A percentile compares a stretch with the other conserved stretches of the same genome.
Conservation (phyloP, 2,888 invertebrate genomes). For the Venustoraphidia nigricollis region DNA sequence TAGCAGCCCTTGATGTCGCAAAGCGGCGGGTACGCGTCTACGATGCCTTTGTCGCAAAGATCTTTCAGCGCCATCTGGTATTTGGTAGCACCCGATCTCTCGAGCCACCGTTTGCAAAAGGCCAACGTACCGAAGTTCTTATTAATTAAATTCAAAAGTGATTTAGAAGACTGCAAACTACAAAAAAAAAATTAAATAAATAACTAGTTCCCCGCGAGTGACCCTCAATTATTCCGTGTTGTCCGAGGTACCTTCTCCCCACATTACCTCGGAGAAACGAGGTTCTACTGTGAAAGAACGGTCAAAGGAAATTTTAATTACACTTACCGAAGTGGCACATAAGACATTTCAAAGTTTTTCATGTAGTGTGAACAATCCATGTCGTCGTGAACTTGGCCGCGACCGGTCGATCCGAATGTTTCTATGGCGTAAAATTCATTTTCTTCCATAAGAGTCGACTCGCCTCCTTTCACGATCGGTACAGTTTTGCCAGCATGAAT, state of each 20-base stretch:
- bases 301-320: slow-evolving; percentile 2
- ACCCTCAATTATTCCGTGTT: neutral
- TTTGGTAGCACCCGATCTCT: slow-evolving; percentile 89
- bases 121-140: slow-evolving; percentile 95
- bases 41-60: slow-evolving; percentile 91
- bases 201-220: neutral
- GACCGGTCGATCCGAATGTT: slow-evolving; percentile 97
- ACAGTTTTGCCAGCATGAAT: slow-evolving; percentile 97
- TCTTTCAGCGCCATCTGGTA: slow-evolving; percentile 98
- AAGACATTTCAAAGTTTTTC: slow-evolving; percentile 92
- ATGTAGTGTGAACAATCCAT: slow-evolving; percentile 99
- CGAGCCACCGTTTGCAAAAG: slow-evolving; percentile 98
- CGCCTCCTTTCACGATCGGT: slow-evolving; percentile 97
- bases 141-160: slow-evolving; percentile 80
- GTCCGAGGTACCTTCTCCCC: no score
- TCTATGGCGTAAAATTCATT: slow-evolving; percentile 99
- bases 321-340: slow-evolving; percentile 69
- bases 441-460: slow-evolving; percentile 96
- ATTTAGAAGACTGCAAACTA: slow-evolving; percentile 84
- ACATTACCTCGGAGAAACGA: no score
- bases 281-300: no score
- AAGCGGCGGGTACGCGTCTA: slow-evolving; percentile 96
- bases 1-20: slow-evolving; percentile 96
- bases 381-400: slow-evolving; percentile 90
- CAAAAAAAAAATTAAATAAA: slow-evolving; percentile 17